These are phyloP conservation scores for Struthio camelus DNA, from an alignment of 2,113 vertebrate species.

Conservation along the genomic window DNA sequence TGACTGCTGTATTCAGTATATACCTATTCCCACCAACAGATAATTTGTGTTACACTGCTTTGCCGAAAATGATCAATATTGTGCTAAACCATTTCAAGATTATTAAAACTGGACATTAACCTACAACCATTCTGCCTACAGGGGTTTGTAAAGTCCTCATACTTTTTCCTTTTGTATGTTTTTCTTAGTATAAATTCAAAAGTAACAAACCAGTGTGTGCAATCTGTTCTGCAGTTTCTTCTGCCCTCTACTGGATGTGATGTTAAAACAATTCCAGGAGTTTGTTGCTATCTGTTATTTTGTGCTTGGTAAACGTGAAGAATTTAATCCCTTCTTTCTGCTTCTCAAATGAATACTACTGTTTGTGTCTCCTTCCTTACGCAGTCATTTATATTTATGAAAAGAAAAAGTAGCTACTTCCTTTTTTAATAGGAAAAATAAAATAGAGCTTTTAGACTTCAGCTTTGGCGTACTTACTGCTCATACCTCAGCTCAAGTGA, in stretches of 20 bases:
- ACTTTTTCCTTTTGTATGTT: neutral
- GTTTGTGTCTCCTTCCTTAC: neutral
- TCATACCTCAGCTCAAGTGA: neutral
- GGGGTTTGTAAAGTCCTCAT: neutral
- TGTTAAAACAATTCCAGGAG: neutral
- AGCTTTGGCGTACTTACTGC: neutral
- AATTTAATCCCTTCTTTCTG: neutral
- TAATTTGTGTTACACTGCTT: neutral
- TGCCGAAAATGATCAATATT: neutral
- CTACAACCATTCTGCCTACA: neutral
- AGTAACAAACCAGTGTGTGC: fast-evolving
- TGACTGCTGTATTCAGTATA: neutral
- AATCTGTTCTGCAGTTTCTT: neutral
- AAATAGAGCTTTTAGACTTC: neutral
- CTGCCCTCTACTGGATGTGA: slow-evolving; percentile 28
- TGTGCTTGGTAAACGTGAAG: fast-evolving
- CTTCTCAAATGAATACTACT: neutral
- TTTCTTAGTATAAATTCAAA: neutral
- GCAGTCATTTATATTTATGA: neutral
- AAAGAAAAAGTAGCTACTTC: fast-evolving
- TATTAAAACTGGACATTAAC: neutral
- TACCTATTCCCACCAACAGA: neutral
- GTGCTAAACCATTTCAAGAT: neutral
- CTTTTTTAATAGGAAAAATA: neutral
- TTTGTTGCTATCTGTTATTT: neutral